Evolutionary conservation across 2,797 vertebrate genomes (phyloP).

Genomic region (Danio jaintianensis): DNA sequence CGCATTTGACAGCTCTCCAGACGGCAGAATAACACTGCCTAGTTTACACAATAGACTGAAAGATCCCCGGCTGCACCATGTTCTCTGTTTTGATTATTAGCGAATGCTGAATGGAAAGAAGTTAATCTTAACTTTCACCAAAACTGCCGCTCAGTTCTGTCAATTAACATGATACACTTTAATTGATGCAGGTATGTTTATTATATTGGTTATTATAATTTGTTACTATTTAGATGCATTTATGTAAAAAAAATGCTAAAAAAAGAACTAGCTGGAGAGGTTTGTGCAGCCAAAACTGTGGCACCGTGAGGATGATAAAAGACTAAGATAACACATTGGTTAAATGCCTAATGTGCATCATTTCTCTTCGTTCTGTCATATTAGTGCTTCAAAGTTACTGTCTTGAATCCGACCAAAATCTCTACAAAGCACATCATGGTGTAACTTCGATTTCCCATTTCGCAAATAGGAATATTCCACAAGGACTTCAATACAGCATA

Average conservation of each 20-base stretch:
- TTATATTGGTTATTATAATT: background rate
- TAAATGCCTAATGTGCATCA: background rate
- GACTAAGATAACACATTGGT: background rate
- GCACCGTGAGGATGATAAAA: background rate
- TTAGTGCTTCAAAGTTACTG: background rate
- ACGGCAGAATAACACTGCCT: conserved; percentile 57
- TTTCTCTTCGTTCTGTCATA: background rate
- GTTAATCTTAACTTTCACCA: background rate
- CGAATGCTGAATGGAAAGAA: background rate
- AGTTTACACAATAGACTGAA: conserved; percentile 47
- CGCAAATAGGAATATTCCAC: background rate
- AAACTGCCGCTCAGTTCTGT: background rate
- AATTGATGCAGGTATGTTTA: background rate
- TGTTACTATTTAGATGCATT: background rate
- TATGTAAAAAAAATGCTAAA: background rate
- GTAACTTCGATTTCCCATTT: background rate
- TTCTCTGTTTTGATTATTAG: conserved; percentile 9
- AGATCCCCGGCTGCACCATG: conserved; percentile 64
- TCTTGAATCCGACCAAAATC: background rate
- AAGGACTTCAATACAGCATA: conserved; percentile 2
- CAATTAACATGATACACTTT: background rate
- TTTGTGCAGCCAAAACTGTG: background rate
- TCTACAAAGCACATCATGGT: background rate
- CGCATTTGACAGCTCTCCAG: conserved; percentile 42
- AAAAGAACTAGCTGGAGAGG: background rate